These are phyloP conservation scores for Zaprionus taronus DNA, from an alignment of 1,140 invertebrate genomes.

Conservation along the genomic window DNA sequence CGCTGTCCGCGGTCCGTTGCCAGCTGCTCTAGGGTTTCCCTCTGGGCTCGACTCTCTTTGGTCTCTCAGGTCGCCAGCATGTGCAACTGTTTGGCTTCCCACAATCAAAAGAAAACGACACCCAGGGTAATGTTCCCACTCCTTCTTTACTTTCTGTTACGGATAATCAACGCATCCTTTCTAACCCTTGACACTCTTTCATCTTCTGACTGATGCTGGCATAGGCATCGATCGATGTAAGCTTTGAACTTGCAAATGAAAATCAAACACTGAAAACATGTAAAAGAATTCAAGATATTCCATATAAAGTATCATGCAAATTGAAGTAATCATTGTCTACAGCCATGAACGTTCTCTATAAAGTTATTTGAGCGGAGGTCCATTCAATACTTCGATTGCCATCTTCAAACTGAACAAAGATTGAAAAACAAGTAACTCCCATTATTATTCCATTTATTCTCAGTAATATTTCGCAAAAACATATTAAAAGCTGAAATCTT, in stretches of 20 bases:
- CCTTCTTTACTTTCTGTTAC: neutral
- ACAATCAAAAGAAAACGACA: slow-evolving; percentile 12
- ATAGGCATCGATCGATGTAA: neutral
- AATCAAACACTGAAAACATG: no score
- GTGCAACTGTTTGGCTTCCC: slow-evolving; percentile 25
- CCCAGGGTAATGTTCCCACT: neutral
- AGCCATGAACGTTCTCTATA: no score
- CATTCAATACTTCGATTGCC: no score
- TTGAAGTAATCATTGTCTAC: no score
- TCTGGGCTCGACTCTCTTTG: slow-evolving; percentile 1
- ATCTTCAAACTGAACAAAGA: no score
- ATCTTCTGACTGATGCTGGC: neutral
- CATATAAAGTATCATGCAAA: no score
- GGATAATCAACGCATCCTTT: neutral
- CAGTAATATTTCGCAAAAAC: no score
- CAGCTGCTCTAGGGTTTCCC: slow-evolving; percentile 50
- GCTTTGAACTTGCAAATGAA: neutral
- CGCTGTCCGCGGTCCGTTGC: slow-evolving; percentile 28
- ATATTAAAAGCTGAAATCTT: no score
- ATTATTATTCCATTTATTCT: no score
- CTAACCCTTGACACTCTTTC: neutral
- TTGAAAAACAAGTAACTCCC: no score
- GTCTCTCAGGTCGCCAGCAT: slow-evolving; percentile 1
- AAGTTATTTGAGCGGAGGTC: no score
- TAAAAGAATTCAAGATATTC: no score